These are phyloP conservation scores for Eupsittula cactorum DNA, from an alignment of 2,113 vertebrate genomes.

Conservation along the genomic window DNA sequence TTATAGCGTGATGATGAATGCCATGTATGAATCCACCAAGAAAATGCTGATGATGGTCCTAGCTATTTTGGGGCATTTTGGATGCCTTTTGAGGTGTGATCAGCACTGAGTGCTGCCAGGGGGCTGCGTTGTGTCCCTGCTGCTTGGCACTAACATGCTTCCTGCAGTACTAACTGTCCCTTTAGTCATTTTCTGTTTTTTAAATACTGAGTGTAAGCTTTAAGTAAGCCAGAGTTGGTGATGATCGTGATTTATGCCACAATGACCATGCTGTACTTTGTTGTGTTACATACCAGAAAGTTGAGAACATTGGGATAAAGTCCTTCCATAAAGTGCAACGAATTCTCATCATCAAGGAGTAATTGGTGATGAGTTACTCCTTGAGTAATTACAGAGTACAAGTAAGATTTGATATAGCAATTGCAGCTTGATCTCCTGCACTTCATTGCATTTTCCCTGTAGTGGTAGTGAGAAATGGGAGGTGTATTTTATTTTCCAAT, in stretches of 20 bases:
- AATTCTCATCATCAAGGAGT: conserved; percentile 4
- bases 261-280: not conserved
- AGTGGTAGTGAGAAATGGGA: not conserved
- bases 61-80: not conserved
- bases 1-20: not conserved
- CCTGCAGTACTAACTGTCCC: not conserved
- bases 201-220: not conserved
- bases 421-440: conserved; percentile 22
- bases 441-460: not conserved
- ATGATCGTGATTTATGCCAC: not conserved
- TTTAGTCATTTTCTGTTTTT: not conserved
- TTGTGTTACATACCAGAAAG: conserved; percentile 2
- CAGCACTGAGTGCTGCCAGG: not conserved
- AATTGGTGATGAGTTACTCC: not conserved
- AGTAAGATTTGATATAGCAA: conserved; percentile 27
- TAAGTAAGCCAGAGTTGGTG: not conserved
- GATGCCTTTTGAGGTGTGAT: not conserved
- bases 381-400: conserved; percentile 36
- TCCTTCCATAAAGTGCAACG: not conserved
- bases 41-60: not conserved
- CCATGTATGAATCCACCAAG: not conserved
- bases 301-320: not conserved
- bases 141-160: not conserved
- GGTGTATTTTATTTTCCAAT: conserved; percentile 40
- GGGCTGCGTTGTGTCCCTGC: not conserved